Percentiles rank a stretch among this genome's conserved stretches.
Evolutionary conservation across 2,888 invertebrate species (phyloP).

Genomic region (Rhopalosiphum nymphaeae): DNA sequence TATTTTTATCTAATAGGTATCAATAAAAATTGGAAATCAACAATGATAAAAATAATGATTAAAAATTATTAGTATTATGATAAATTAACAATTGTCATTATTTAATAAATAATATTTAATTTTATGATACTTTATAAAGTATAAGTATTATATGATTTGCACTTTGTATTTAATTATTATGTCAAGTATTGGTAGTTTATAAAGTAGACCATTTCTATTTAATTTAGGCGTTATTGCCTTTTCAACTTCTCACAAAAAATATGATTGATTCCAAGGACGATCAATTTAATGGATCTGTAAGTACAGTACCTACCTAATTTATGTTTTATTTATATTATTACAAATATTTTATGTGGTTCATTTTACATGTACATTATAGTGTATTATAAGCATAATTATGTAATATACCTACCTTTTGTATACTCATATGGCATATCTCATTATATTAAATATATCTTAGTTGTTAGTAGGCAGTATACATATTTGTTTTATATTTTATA

Average conservation of each 20-base stretch:
- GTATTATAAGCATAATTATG: not conserved
- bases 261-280: not conserved
- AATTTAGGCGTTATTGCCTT: not conserved
- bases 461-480: not conserved
- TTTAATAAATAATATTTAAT: not conserved
- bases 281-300: conserved; percentile 2
- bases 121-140: no score
- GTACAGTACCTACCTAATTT: not conserved
- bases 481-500: not conserved
- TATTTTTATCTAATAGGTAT: not conserved
- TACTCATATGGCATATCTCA: no score
- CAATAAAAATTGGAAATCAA: not conserved
- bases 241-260: not conserved
- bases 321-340: not conserved
- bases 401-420: not conserved
- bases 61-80: not conserved
- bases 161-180: not conserved
- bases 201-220: not conserved
- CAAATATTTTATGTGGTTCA: not conserved
- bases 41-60: not conserved
- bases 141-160: not conserved
- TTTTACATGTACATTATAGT: not conserved
- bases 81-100: not conserved
- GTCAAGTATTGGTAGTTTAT: not conserved
- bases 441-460: not conserved